Conservation (phyloP, 2,797 vertebrate species). For the Bucorvus abyssinicus region DNA sequence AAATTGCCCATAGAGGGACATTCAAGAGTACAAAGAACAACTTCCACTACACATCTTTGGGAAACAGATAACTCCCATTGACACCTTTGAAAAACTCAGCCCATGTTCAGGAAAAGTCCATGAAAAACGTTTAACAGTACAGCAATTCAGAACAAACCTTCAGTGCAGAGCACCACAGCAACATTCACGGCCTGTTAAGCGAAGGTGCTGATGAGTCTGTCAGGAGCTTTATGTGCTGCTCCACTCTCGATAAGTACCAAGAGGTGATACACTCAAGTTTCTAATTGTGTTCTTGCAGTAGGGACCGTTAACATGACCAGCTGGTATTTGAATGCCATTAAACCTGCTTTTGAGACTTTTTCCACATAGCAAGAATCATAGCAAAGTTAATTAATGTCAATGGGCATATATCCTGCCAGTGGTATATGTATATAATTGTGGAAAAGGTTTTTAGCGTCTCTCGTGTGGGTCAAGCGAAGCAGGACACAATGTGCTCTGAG, state of each 20-base stretch:
- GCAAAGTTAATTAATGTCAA: not conserved
- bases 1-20: not conserved
- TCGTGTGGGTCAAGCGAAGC: not conserved
- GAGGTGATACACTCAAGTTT: not conserved
- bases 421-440: not conserved
- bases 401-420: not conserved
- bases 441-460: not conserved
- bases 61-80: not conserved
- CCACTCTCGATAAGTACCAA: not conserved
- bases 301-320: not conserved
- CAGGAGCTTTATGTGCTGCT: not conserved
- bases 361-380: not conserved
- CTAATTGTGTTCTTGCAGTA: not conserved
- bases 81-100: not conserved
- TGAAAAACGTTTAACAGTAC: not conserved
- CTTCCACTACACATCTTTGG: not conserved
- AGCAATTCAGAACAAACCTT: not conserved
- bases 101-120: not conserved
- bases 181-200: not conserved
- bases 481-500: not conserved
- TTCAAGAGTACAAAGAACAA: not conserved
- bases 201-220: not conserved
- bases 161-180: not conserved
- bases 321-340: not conserved
- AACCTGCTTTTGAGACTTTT: not conserved